These are phyloP conservation scores for Heloderma charlesbogerti DNA, from an alignment of 2,113 vertebrate species.

Conservation along the genomic window DNA sequence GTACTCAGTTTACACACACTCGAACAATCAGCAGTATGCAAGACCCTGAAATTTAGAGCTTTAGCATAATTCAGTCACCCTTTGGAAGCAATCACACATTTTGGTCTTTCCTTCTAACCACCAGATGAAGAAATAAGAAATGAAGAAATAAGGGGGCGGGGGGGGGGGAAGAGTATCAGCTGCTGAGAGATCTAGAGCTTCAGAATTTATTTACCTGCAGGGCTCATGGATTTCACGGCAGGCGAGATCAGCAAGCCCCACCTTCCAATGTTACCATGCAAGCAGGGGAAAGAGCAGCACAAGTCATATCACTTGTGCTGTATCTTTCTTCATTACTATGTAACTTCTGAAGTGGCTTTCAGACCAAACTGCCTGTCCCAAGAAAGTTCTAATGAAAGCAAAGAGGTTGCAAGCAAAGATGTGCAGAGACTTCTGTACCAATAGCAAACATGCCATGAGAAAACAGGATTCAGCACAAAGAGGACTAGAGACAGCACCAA, in stretches of 20 bases:
- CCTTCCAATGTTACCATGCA: not conserved
- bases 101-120: not conserved
- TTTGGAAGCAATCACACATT: not conserved
- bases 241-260: not conserved
- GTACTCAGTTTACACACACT: not conserved
- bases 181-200: not conserved
- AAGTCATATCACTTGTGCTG: not conserved
- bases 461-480: not conserved
- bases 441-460: not conserved
- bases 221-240: not conserved
- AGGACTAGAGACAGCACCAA: not conserved
- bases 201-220: not conserved
- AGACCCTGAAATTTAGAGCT: not conserved
- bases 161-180: not conserved
- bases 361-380: not conserved
- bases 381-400: conserved; percentile 8
- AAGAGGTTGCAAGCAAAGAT: not conserved
- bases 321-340: not conserved
- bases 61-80: not conserved
- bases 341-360: not conserved
- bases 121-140: not conserved
- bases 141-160: not conserved
- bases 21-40: not conserved
- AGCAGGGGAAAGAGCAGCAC: not conserved
- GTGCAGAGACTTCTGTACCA: not conserved